phyloP scores from a whole-genome alignment of 2,797 vertebrate species.

The Intellagama lesueurii region DNA sequence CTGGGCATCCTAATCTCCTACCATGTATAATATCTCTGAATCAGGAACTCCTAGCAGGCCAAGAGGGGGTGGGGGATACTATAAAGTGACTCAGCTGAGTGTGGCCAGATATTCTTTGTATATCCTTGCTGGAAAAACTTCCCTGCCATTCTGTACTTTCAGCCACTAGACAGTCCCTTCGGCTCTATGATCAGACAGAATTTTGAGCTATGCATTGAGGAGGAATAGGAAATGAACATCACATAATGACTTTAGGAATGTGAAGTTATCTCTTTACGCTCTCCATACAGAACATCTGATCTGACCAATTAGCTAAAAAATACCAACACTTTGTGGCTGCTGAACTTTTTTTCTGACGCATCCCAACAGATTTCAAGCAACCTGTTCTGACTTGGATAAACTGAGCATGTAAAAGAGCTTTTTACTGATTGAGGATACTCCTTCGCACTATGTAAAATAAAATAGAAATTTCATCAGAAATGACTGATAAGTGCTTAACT shows the following conservation, averaged over 20 bases:
- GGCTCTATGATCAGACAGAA: not conserved
- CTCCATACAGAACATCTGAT: slow-evolving; percentile 24
- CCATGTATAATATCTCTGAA: not conserved
- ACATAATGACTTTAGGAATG: slow-evolving; percentile 15
- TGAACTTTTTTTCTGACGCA: slow-evolving; percentile 31
- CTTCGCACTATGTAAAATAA: slow-evolving; percentile 26
- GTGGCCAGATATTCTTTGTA: not conserved
- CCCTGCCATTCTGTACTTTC: not conserved
- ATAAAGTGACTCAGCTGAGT: not conserved
- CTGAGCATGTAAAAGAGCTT: slow-evolving; percentile 40
- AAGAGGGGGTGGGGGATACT: not conserved
- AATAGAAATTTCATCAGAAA: slow-evolving; percentile 36
- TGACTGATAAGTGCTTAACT: slow-evolving; percentile 10
- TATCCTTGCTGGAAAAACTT: not conserved
- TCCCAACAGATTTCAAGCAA: slow-evolving; percentile 12
- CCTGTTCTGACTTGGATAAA: slow-evolving; percentile 45
- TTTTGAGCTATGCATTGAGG: not conserved
- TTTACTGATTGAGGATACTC: slow-evolving; percentile 6
- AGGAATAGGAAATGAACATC: not conserved
- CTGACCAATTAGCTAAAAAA: slow-evolving; percentile 32
- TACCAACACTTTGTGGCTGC: not conserved
- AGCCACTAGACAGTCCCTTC: not conserved
- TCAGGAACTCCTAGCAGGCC: not conserved
- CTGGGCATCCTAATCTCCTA: not conserved
- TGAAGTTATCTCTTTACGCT: not conserved